phyloP scores from a whole-genome alignment of 2,888 invertebrate genomes.

The Nephrocerus scutellatus region DNA sequence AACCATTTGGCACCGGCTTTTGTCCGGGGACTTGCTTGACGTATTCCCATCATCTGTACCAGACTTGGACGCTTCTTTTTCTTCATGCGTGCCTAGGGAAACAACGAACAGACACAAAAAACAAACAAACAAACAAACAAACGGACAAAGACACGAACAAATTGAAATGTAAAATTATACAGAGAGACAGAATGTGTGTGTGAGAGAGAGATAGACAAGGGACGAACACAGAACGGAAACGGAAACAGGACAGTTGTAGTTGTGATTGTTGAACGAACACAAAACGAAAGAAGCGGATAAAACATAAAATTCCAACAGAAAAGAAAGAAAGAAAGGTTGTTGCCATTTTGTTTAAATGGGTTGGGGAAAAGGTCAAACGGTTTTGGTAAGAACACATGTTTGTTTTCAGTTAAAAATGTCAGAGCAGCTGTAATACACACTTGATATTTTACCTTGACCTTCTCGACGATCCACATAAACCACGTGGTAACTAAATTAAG shows the following conservation, averaged over 20 bases:
- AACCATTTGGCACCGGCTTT: constrained; percentile 86
- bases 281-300: too few relatives aligned
- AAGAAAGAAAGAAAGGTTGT: too few relatives aligned
- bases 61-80: constrained; percentile 75
- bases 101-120: constrained; percentile 25
- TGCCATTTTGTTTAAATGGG: constrained; percentile 46
- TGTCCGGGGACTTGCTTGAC: constrained; percentile 71
- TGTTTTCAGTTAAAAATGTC: too few relatives aligned
- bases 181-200: constrained; percentile 10
- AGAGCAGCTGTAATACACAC: constrained; percentile 32
- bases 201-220: constrained; percentile 28
- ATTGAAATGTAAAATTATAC: constrained; percentile 20
- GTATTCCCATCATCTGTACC: constrained; percentile 73
- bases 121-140: constrained; percentile 25
- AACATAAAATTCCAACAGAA: too few relatives aligned
- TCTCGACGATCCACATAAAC: constrained; percentile 76
- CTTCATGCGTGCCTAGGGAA: constrained; percentile 57
- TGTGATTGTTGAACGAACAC: not conserved
- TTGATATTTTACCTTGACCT: constrained; percentile 60
- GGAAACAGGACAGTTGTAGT: constrained; percentile 4
- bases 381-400: constrained; percentile 2
- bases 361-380: constrained; percentile 42
- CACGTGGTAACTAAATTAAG: constrained; percentile 94
- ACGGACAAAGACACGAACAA: constrained; percentile 21
- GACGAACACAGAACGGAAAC: constrained; percentile 13